phyloP scores from a whole-genome alignment of 2,113 vertebrate genomes.

The Crotalus horridus region DNA sequence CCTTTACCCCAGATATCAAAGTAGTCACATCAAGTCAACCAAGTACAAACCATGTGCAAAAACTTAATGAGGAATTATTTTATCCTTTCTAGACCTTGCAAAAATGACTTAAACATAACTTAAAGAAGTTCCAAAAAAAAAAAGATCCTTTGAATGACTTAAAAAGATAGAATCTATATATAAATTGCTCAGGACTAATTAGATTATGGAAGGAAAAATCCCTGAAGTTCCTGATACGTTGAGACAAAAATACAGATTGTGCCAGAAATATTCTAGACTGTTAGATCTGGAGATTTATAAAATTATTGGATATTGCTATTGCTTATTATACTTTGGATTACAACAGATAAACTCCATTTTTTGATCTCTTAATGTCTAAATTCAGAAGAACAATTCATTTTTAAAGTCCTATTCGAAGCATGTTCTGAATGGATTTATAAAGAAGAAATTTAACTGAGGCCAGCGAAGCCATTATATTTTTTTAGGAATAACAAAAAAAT shows the following conservation, averaged over 20 bases:
- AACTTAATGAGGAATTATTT: not conserved
- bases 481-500: not conserved
- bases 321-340: not conserved
- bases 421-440: not conserved
- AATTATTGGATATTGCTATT: no score
- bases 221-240: not conserved
- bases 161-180: not conserved
- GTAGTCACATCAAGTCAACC: constrained; percentile 4
- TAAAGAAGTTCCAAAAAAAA: not conserved
- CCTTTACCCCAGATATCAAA: constrained; percentile 5
- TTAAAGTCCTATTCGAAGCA: not conserved
- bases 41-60: not conserved
- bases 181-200: not conserved
- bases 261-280: not conserved
- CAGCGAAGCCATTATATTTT: not conserved
- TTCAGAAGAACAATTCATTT: not conserved
- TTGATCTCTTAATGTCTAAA: not conserved
- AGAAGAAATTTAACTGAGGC: not conserved
- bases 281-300: no score
- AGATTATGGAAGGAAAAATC: not conserved
- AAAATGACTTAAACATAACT: not conserved
- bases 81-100: not conserved
- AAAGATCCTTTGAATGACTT: not conserved
- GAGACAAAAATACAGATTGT: not conserved
- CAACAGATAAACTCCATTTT: not conserved